phyloP scores from a whole-genome alignment of 2,113 vertebrate species.

The Oncorhynchus masou region DNA sequence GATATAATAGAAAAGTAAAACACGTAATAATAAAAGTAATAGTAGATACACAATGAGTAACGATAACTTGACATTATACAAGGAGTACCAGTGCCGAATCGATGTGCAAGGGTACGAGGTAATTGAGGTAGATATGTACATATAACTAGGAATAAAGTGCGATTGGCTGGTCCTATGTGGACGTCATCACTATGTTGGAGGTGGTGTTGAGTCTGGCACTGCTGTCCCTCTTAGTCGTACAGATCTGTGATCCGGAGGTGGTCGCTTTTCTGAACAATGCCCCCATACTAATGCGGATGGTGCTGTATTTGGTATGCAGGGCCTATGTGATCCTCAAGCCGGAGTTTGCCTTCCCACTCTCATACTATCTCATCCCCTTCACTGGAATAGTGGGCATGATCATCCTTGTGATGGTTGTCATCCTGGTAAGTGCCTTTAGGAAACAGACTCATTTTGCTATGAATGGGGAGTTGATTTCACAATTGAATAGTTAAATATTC shows the following conservation, averaged over 20 bases:
- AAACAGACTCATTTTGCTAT: slow-evolving; percentile 77
- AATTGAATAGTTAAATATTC: no score
- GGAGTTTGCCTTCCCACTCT: slow-evolving; percentile 81
- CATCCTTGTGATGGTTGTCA: slow-evolving; percentile 81
- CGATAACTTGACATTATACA: no score
- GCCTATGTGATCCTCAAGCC: slow-evolving; percentile 74
- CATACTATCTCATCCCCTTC: slow-evolving; percentile 90
- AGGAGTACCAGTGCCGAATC: no score
- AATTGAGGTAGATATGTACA: no score
- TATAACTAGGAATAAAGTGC: no score
- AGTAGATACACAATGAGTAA: no score
- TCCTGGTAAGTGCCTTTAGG: slow-evolving; percentile 79
- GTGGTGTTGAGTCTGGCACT: neutral
- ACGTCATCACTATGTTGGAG: neutral
- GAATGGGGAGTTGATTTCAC: slow-evolving; percentile 52
- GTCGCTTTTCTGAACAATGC: neutral
- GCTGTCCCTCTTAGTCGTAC: no score
- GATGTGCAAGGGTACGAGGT: no score
- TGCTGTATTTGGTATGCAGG: slow-evolving; percentile 53
- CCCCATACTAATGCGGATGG: neutral
- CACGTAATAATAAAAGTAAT: no score
- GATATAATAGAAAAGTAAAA: no score
- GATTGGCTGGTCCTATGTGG: neutral
- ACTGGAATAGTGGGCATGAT: slow-evolving; percentile 84
- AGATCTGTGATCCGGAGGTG: no score